Conservation (phyloP, 2,888 invertebrate genomes). For the Apomyelois bistriatella region DNA sequence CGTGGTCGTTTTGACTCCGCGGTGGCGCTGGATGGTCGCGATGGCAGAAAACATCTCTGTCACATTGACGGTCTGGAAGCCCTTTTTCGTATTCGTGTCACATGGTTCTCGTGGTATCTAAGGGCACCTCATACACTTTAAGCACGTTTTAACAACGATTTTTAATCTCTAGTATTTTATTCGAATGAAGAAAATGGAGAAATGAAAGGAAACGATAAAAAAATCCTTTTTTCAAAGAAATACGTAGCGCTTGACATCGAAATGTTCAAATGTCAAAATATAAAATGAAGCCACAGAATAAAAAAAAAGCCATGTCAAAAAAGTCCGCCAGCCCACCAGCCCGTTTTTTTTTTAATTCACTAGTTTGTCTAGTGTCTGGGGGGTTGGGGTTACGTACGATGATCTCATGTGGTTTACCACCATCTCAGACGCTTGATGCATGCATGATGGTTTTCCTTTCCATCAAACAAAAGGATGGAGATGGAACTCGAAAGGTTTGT, state of each 20-base stretch:
- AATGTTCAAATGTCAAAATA: slow-evolving; percentile 80
- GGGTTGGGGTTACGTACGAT: too few relatives aligned
- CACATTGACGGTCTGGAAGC: slow-evolving; percentile 78
- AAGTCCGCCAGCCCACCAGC: slow-evolving; percentile 72
- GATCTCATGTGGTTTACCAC: too few relatives aligned
- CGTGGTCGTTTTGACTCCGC: slow-evolving; percentile 57
- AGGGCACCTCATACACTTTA: slow-evolving; percentile 42
- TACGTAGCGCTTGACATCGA: slow-evolving; percentile 79
- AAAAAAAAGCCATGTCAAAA: slow-evolving; percentile 76
- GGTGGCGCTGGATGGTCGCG: slow-evolving; percentile 67
- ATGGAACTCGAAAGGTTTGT: too few relatives aligned
- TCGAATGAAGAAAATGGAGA: slow-evolving; percentile 48
- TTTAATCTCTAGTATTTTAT: slow-evolving; percentile 37
- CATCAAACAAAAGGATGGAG: too few relatives aligned
- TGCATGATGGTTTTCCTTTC: too few relatives aligned
- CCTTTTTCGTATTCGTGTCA: slow-evolving; percentile 80
- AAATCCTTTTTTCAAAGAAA: slow-evolving; percentile 68
- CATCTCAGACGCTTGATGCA: too few relatives aligned
- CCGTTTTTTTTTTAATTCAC: not conserved
- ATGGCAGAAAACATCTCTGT: slow-evolving; percentile 80
- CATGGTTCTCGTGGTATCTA: slow-evolving; percentile 75
- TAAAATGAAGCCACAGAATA: slow-evolving; percentile 78
- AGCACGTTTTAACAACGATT: slow-evolving; percentile 31
- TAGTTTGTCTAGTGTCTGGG: too few relatives aligned
- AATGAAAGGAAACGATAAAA: slow-evolving; percentile 49